phyloP scores from a whole-genome alignment of 2,113 vertebrate species.

The Acrocephalus arundinaceus region DNA sequence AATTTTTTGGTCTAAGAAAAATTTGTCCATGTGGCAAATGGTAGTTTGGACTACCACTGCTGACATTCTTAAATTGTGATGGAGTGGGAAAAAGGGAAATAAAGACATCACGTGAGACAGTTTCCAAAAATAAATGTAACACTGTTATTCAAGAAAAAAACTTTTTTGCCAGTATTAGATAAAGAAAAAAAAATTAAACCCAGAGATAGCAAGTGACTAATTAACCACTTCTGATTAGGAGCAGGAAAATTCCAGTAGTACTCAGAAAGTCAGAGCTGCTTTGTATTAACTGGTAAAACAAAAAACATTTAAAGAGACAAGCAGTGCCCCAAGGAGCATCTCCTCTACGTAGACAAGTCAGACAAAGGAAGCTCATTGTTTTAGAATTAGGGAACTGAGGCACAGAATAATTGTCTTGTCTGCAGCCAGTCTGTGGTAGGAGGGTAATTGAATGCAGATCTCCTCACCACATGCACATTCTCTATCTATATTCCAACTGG shows the following conservation, averaged over 20 bases:
- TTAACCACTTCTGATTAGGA: background rate
- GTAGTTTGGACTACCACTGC: background rate
- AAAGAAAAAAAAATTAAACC: background rate
- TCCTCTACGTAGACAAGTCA: background rate
- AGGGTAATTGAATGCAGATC: conserved; percentile 41
- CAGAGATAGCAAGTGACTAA: background rate
- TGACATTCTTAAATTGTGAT: conserved; percentile 2
- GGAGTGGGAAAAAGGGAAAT: conserved; percentile 2
- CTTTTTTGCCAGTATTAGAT: background rate
- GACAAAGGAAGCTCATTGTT: conserved; percentile 30
- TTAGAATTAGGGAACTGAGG: conserved; percentile 50
- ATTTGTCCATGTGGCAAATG: background rate
- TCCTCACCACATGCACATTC: conserved; percentile 37
- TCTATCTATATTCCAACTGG: conserved; percentile 27
- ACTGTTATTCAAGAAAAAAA: background rate
- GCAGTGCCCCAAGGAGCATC: background rate
- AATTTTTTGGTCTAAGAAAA: background rate
- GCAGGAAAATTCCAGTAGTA: background rate
- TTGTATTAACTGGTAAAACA: background rate
- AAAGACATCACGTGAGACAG: background rate
- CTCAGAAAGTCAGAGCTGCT: background rate
- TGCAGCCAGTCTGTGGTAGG: conserved; percentile 37
- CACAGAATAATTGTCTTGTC: conserved; percentile 34
- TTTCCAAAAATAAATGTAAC: background rate
- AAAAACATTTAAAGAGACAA: background rate